Base-by-base conservation (phyloP, 2,113 vertebrate genomes). In the Cromileptes altivelis region DNA sequence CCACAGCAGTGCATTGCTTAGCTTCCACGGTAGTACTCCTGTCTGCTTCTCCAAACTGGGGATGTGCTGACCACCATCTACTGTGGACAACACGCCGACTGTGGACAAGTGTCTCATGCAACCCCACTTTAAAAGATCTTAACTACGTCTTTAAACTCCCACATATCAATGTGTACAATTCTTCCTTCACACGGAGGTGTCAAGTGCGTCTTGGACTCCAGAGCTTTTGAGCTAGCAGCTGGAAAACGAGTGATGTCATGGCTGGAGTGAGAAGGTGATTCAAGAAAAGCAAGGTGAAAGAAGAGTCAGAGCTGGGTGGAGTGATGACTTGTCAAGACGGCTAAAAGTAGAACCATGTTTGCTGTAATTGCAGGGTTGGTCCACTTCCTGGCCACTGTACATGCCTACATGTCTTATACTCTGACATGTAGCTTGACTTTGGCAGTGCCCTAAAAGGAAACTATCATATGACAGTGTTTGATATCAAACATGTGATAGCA, bases 331-430 rank as follows among this genome's bases (percentile, higher is more conserved):
- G 6, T 2, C 9, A 23, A 11, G 10, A 45, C 40, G 40, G 52
- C 52, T 75, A 75, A 65, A 82, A 40, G 11, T 5, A 58, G 73
- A 70, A 3, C 4, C 21, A 23, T 42, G 27, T 45, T 80, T 52
- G 21, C n/a, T 21, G 55, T 69, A 37, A 78, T 37, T 64, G 23
- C 23, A 58, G 62, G 78, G 72, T 50, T 69, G 49, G 50, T 11
- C 40, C 10, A 37, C 6, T 50, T 65, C 9, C 50, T 62, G 52
- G 23, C 64, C 17, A 5, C 55, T 18, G 17, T 17, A 6, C 6
- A 52, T 11, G 13, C 14, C 11, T 7, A 30, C 30, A 30, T 30
- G 21, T 49, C 4, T 42, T 30, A 30, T 18, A 25, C 30, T 10
- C 9, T 21, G 1, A 45, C 33, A 27, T 37, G 33, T 0, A 15